A percentile compares a stretch with the other conserved stretches of the same genome.
phyloP scores from a whole-genome alignment of 2,888 invertebrate species.

The Drosophila siamana region DNA sequence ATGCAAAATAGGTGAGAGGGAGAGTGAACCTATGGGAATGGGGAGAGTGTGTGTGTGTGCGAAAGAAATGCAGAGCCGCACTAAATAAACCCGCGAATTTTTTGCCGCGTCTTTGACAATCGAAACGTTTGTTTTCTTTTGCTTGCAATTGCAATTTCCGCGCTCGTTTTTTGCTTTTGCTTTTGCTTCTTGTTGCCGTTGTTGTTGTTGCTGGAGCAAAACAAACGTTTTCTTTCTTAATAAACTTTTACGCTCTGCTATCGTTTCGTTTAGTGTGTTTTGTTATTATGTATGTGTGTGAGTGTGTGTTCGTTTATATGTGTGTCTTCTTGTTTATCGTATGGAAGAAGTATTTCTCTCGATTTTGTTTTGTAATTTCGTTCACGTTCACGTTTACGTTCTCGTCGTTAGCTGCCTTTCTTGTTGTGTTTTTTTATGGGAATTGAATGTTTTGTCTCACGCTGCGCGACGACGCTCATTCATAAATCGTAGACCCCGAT shows the following conservation, averaged over 20 bases:
- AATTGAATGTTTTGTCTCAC: slow-evolving; percentile 53
- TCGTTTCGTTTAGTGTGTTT: slow-evolving; percentile 40
- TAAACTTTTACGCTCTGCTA: slow-evolving; percentile 58
- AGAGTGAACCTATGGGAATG: not conserved
- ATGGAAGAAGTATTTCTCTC: slow-evolving; percentile 45
- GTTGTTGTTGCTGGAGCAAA: slow-evolving; percentile 52
- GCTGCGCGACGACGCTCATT: slow-evolving; percentile 70
- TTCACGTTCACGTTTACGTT: slow-evolving; percentile 68
- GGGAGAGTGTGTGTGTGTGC: slow-evolving; percentile 43
- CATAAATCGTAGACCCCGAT: slow-evolving; percentile 62
- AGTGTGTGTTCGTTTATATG: slow-evolving; percentile 20
- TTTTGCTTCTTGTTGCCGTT: slow-evolving; percentile 40
- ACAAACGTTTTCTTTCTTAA: slow-evolving; percentile 79
- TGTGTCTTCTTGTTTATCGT: slow-evolving; percentile 66
- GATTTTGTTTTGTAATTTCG: slow-evolving; percentile 67
- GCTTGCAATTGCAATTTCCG: slow-evolving; percentile 71
- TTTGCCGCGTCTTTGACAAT: slow-evolving; percentile 54
- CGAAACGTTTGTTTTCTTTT: slow-evolving; percentile 73
- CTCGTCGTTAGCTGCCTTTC: slow-evolving; percentile 1
- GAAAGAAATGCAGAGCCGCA: slow-evolving; percentile 67
- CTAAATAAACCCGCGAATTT: slow-evolving; percentile 21
- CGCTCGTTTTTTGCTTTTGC: slow-evolving; percentile 43
- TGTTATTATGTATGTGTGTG: slow-evolving; percentile 7
- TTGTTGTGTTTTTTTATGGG: slow-evolving; percentile 21
- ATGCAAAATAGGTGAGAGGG: not conserved